Conservation (phyloP, 2,888 invertebrate species). For the Hermodice carunculata region DNA sequence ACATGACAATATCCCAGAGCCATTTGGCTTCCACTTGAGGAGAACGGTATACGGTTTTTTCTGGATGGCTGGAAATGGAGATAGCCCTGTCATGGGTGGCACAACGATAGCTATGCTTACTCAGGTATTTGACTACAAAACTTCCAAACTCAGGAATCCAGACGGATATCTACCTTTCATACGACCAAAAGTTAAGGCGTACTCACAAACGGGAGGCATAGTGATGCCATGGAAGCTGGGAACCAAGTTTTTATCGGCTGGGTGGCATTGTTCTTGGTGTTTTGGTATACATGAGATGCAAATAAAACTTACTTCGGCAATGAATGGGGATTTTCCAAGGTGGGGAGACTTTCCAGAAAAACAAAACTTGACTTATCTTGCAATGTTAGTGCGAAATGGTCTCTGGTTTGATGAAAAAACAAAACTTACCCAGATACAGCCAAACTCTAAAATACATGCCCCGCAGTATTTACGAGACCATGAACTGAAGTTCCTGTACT, state of each 20-base stretch:
- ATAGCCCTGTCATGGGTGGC: neutral
- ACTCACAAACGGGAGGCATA: neutral
- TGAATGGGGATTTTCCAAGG: conserved; percentile 20
- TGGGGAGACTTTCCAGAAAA: conserved; percentile 24
- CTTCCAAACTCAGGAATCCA: neutral
- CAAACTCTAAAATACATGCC: too few relatives aligned
- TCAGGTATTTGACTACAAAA: conserved; percentile 6
- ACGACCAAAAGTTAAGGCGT: neutral
- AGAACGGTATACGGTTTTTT: conserved; percentile 16
- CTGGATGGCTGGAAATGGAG: neutral
- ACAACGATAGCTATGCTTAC: conserved; percentile 7
- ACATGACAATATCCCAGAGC: conserved; percentile 12
- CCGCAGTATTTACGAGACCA: too few relatives aligned
- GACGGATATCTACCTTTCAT: neutral
- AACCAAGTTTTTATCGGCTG: neutral
- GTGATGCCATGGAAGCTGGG: conserved; percentile 2
- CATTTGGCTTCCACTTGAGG: conserved; percentile 13
- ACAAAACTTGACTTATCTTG: neutral
- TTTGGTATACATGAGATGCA: neutral
- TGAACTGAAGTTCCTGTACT: too few relatives aligned
- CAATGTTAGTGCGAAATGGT: neutral
- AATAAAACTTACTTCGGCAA: conserved; percentile 10
- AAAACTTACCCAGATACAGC: too few relatives aligned
- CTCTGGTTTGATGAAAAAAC: conserved; percentile 12
- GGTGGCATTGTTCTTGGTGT: conserved; percentile 27